Conservation (phyloP, 2,888 invertebrate genomes). For the Aromia moschata region DNA sequence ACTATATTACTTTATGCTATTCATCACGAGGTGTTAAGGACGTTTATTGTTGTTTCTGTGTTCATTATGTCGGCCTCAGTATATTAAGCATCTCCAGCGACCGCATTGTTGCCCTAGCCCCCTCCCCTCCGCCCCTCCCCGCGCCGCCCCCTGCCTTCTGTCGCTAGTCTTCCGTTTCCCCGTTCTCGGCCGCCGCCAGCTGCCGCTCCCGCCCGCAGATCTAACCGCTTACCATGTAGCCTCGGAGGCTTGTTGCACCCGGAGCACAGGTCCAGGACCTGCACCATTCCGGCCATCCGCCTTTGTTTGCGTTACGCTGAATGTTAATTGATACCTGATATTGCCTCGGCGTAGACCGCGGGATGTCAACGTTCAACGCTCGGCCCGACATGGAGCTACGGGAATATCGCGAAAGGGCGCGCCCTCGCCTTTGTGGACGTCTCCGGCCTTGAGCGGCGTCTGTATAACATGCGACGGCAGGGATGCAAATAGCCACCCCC, state of each 20-base stretch:
- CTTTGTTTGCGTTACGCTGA: no score
- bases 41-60: constrained; percentile 62
- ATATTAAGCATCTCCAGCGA: constrained; percentile 60
- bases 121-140: constrained; percentile 47
- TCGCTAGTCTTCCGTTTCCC: constrained; percentile 41
- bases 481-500: no score
- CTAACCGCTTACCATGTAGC: constrained; percentile 19
- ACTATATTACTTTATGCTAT: constrained; percentile 59
- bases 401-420: no score
- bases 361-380: no score
- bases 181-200: constrained; percentile 24
- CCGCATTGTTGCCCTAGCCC: constrained; percentile 57
- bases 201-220: constrained; percentile 15
- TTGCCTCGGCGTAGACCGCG: no score
- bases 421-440: no score
- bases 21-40: constrained; percentile 61
- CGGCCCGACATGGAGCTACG: no score
- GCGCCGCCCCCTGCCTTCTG: constrained; percentile 45
- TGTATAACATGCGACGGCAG: no score
- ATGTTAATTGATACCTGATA: no score
- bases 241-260: constrained; percentile 5
- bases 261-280: not conserved
- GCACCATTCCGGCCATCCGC: no score
- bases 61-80: constrained; percentile 59
- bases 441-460: no score